These are phyloP conservation scores for Chrysolina oricalcia DNA, from an alignment of 2,888 invertebrate genomes.

Conservation along the genomic window DNA sequence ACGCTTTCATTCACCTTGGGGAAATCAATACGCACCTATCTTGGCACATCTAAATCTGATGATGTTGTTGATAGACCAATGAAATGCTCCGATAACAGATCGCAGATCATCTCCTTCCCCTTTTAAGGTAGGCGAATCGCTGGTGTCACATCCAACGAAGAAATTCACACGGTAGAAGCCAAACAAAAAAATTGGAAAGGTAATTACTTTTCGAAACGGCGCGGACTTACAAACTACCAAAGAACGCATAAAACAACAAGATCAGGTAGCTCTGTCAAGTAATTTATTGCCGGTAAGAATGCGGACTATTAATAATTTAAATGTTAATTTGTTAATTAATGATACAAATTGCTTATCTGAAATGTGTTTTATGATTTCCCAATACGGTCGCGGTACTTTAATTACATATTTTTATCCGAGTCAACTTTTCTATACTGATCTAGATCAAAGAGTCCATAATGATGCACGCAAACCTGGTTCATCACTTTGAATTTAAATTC, in stretches of 20 bases:
- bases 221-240: slow-evolving; percentile 45
- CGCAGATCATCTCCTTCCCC: neutral
- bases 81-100: neutral
- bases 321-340: slow-evolving; percentile 74
- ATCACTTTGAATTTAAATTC: slow-evolving; percentile 64
- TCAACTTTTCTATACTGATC: slow-evolving; percentile 57
- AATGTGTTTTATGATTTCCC: slow-evolving; percentile 70
- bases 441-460: slow-evolving; percentile 61
- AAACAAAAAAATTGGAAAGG: slow-evolving; percentile 47
- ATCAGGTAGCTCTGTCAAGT: slow-evolving; percentile 61
- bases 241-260: slow-evolving; percentile 54
- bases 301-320: slow-evolving; percentile 72
- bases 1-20: too few species aligned
- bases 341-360: slow-evolving; percentile 73
- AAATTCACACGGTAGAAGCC: slow-evolving; percentile 48
- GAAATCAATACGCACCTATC: too few species aligned
- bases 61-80: neutral
- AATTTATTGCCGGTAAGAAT: slow-evolving; percentile 68
- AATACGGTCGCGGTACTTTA: slow-evolving; percentile 61
- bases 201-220: slow-evolving; percentile 60
- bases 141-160: slow-evolving; percentile 46
- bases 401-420: slow-evolving; percentile 59
- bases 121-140: neutral
- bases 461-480: slow-evolving; percentile 53
- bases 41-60: too few species aligned